Conservation (phyloP, 2,797 vertebrate genomes). For the Hozukius guyotensis region DNA sequence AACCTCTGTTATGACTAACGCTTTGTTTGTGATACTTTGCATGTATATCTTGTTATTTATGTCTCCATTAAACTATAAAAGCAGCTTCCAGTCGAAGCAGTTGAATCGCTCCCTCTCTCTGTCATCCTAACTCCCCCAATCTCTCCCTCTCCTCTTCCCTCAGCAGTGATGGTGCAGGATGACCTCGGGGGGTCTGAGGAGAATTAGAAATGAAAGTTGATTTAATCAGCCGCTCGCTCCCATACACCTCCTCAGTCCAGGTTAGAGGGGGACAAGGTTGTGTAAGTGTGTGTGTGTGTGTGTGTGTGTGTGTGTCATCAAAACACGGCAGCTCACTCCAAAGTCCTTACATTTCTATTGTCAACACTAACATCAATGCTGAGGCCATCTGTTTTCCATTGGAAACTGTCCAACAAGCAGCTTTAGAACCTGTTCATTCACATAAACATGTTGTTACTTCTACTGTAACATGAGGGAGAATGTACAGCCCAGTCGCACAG, state of each 20-base stretch:
- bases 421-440: slow-evolving; percentile 59
- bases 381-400: slow-evolving; percentile 68
- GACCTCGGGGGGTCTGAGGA: slow-evolving; percentile 58
- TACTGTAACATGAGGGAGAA: slow-evolving; percentile 1
- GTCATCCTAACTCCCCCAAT: neutral
- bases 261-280: slow-evolving; percentile 51
- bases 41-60: slow-evolving; percentile 26
- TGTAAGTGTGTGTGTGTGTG: slow-evolving; percentile 3
- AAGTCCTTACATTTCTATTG: slow-evolving; percentile 56
- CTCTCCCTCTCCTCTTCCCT: neutral
- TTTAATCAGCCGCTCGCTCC: slow-evolving; percentile 64
- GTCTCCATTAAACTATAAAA: slow-evolving; percentile 23
- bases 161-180: slow-evolving; percentile 51
- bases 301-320: slow-evolving; percentile 20
- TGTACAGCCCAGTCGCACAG: too few species aligned
- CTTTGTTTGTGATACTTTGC: slow-evolving; percentile 21
- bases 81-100: slow-evolving; percentile 12
- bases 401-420: slow-evolving; percentile 70
- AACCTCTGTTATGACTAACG: slow-evolving; percentile 9
- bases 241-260: slow-evolving; percentile 44
- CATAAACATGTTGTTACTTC: slow-evolving; percentile 52
- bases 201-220: slow-evolving; percentile 75
- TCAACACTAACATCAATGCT: slow-evolving; percentile 58
- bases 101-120: slow-evolving; percentile 14
- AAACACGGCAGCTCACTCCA: slow-evolving; percentile 47